Conservation (phyloP, 2,113 vertebrate species). For the Aptenodytes patagonicus region DNA sequence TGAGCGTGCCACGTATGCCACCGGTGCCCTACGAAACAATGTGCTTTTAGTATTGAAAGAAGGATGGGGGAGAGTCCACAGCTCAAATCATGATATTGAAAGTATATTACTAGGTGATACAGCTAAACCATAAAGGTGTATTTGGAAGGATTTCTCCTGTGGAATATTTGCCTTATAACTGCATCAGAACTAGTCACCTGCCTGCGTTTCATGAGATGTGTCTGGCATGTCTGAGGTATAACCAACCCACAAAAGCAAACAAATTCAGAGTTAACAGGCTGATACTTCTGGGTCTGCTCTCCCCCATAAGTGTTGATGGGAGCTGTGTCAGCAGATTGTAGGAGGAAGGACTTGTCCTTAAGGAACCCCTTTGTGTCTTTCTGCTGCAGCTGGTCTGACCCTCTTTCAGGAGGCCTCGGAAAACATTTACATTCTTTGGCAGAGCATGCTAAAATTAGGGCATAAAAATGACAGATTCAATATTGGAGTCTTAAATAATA, state of each 20-base stretch:
- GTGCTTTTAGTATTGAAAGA: not conserved
- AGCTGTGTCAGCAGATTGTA: not conserved
- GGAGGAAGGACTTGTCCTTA: conserved; percentile 36
- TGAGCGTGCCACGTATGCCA: fast-evolving
- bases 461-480: not conserved
- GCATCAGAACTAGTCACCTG: not conserved
- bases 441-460: not conserved
- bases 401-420: not conserved
- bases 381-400: conserved; percentile 6
- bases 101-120: not conserved
- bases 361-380: conserved; percentile 40
- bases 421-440: not conserved
- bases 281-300: not conserved
- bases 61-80: not conserved
- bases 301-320: not conserved
- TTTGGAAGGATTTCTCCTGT: not conserved
- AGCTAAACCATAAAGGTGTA: not conserved
- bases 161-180: not conserved
- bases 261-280: not conserved
- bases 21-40: not conserved
- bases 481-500: not conserved
- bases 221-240: not conserved
- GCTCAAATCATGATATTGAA: not conserved
- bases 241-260: not conserved
- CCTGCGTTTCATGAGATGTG: not conserved